These are phyloP conservation scores for Lichenostomus cassidix DNA, from an alignment of 2,113 vertebrate genomes.

Conservation along the genomic window DNA sequence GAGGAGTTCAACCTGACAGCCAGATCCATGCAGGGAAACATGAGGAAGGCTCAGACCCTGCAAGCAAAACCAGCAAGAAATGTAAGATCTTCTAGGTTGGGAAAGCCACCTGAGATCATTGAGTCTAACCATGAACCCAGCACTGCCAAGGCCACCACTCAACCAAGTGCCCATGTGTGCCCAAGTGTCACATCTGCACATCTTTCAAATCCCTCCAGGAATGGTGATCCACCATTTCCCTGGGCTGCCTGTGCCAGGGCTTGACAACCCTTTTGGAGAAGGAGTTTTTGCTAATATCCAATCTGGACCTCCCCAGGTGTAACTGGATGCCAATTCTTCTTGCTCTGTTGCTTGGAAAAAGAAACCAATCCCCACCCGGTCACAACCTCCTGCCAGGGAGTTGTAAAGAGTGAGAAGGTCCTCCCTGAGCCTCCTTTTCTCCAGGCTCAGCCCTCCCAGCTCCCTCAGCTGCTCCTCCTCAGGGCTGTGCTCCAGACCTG, in stretches of 20 bases:
- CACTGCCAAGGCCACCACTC: neutral
- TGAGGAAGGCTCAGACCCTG: neutral
- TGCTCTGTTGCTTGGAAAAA: neutral
- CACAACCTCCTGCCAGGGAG: neutral
- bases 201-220: neutral
- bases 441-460: neutral
- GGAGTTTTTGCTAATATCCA: neutral
- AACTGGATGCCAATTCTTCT: neutral
- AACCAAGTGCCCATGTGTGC: neutral
- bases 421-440: neutral
- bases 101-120: neutral
- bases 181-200: neutral
- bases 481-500: neutral
- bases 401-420: neutral
- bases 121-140: neutral
- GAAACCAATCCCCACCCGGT: too few relatives aligned
- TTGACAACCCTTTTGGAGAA: neutral
- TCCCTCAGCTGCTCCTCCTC: neutral
- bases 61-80: rapidly evolving
- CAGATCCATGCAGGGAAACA: neutral
- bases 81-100: rapidly evolving
- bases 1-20: neutral
- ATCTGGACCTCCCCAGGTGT: neutral
- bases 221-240: neutral
- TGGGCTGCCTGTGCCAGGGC: neutral